Evolutionary conservation across 1,140 invertebrate species (phyloP), one percentile per base, ranked within the genome.

Genomic region (Aricia agestis): DNA sequence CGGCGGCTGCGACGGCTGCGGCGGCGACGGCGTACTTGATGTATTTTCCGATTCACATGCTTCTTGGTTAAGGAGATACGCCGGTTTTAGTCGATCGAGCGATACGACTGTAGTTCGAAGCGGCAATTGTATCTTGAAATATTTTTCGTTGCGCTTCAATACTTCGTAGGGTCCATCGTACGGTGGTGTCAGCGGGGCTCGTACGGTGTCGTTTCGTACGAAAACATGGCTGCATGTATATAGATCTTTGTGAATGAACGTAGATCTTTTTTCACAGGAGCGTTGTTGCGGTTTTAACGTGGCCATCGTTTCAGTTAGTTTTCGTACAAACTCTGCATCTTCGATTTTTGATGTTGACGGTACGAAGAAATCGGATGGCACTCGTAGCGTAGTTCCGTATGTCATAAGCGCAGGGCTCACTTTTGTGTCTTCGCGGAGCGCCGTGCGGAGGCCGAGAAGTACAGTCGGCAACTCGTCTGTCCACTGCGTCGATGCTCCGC

Each of bases 81-180:
- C 31, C 11, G 65, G 65, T 66, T 66, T 66, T 13, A 66, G 65
- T 32, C 65, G 19, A n/a, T 66, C 65, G 10, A 66, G 31, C 25
- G 65, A 66, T 7, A 66, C 25, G 25, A 66, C 65, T 13, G 65
- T 32, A 13, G n/a, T n/a, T 31, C 31, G 19, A 31, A 32, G 25
- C 25, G 25, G 25, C 25, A 25, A 25, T 25, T 25, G 25, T 25
- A 25, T 25, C 25, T 25, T 25, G 25, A 25, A 25, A 25, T 25
- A 25, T 25, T 25, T 25, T 25, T 25, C 25, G 25, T 25, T 25
- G 25, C 25, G 25, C 25, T 25, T 25, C 3, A 65, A 25, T 65
- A 75, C 72, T 74, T 75, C 61, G 32, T 74, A 78, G 1, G 72
- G 74, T 6, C 74, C 72, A 19, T 76, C 71, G 70, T 78, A 74